Conservation (phyloP, 2,797 vertebrate species). For the Acipenser transmontanus region DNA sequence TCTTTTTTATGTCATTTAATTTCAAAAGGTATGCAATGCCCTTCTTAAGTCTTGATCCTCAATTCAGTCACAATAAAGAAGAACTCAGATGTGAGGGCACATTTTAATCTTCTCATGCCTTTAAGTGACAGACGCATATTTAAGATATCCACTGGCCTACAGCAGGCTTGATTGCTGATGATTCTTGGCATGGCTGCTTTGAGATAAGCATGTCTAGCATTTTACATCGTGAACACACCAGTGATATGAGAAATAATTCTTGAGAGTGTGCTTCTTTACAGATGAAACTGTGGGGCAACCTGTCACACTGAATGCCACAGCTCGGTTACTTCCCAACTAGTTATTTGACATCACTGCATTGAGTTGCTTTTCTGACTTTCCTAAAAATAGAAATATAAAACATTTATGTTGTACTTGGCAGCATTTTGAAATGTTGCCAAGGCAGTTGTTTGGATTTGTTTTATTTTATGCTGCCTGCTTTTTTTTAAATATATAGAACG, state of each 20-base stretch:
- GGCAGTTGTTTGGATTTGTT: no score
- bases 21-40: not conserved
- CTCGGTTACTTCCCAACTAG: not conserved
- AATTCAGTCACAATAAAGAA: slow-evolving; percentile 19
- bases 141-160: slow-evolving; percentile 12
- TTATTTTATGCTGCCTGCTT: no score
- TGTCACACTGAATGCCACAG: not conserved
- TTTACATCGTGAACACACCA: slow-evolving; percentile 10
- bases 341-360: no score
- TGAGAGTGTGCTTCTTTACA: not conserved
- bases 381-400: no score
- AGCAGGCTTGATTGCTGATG: slow-evolving; percentile 11
- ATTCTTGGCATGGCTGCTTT: slow-evolving; percentile 13
- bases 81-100: slow-evolving; percentile 12
- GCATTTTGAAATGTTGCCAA: no score
- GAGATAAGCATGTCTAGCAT: slow-evolving; percentile 8
- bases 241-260: slow-evolving; percentile 3
- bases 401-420: no score
- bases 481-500: no score
- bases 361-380: no score
- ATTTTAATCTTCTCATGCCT: slow-evolving; percentile 20
- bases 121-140: slow-evolving; percentile 14
- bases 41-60: slow-evolving; percentile 12
- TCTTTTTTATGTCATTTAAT: no score
- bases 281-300: not conserved